Conservation (phyloP, 2,797 vertebrate species). For the Morelia viridis region DNA sequence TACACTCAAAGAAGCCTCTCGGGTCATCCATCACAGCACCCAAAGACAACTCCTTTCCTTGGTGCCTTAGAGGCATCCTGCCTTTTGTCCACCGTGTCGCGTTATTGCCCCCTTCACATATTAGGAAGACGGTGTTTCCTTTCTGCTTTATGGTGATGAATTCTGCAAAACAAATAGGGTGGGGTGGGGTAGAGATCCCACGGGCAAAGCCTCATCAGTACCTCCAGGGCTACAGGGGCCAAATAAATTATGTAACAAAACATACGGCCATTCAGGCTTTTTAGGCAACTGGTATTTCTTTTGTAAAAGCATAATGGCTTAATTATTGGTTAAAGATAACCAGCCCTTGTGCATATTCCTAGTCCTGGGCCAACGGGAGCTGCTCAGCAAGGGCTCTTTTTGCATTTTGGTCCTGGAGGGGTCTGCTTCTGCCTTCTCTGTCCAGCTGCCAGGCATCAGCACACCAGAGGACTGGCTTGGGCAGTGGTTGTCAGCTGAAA, state of each 20-base stretch:
- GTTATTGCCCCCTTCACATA: accelerated
- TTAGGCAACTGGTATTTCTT: neutral
- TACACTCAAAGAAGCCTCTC: constrained; percentile 14
- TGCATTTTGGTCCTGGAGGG: neutral
- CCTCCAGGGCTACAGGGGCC: neutral
- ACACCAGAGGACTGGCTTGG: neutral
- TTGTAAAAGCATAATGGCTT: neutral
- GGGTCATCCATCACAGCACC: constrained; percentile 42
- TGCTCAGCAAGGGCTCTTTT: neutral
- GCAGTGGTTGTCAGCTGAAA: neutral
- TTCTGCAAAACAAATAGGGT: neutral
- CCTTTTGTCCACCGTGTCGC: accelerated
- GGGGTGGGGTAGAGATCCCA: neutral
- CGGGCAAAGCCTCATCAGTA: neutral
- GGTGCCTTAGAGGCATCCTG: accelerated
- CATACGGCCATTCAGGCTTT: neutral
- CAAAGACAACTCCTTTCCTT: accelerated
- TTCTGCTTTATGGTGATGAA: accelerated
- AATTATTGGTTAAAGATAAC: neutral
- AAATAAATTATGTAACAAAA: neutral
- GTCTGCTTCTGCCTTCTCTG: neutral
- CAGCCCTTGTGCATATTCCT: neutral
- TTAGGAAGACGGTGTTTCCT: neutral
- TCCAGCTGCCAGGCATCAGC: no score
- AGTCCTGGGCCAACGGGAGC: neutral